Evolutionary conservation across 2,113 vertebrate genomes (phyloP).

Genomic region (Oreochromis tanganicae): DNA sequence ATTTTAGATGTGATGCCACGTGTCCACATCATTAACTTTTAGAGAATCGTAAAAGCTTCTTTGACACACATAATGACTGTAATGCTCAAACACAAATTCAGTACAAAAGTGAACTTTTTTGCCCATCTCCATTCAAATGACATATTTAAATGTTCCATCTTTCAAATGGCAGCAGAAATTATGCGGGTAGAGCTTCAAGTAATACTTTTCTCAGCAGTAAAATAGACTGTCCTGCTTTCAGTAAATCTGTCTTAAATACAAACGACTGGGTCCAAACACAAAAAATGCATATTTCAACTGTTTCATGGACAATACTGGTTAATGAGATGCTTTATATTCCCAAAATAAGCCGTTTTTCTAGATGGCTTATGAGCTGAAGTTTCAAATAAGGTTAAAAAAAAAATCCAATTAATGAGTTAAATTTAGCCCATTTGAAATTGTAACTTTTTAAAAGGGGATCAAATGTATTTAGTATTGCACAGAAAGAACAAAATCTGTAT

Average conservation of each 20-base stretch:
- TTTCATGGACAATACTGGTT: neutral
- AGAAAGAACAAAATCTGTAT: neutral
- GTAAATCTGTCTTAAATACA: neutral
- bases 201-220: neutral
- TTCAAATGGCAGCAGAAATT: neutral
- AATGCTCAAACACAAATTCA: neutral
- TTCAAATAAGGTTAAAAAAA: neutral
- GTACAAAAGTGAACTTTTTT: neutral
- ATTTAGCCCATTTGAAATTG: neutral
- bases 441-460: neutral
- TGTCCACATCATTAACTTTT: neutral
- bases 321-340: neutral
- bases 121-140: neutral
- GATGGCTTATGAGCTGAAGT: neutral
- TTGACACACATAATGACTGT: neutral
- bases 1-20: neutral
- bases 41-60: neutral
- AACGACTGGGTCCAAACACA: neutral
- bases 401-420: neutral
- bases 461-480: neutral
- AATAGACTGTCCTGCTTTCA: neutral
- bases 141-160: neutral
- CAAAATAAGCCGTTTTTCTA: neutral
- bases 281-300: neutral
- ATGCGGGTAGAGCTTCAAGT: neutral